Evolutionary conservation across 2,797 vertebrate species (phyloP), one percentile per base, ranked within the genome.

Genomic region (Tinamus major): DNA sequence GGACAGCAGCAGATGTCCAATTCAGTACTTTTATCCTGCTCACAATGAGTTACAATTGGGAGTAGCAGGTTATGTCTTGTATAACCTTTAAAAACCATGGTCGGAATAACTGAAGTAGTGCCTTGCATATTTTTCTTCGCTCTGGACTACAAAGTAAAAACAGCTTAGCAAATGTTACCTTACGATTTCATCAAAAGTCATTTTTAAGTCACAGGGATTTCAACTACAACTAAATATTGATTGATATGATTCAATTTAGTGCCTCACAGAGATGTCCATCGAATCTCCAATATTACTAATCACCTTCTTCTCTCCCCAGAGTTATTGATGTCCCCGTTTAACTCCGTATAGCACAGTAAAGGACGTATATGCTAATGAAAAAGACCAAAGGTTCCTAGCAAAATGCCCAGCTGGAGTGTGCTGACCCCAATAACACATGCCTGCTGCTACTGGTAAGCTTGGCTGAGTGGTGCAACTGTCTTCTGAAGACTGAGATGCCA

Each of bases 191-290:
- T 79, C 9, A 61, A 48, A 93, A 58, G 4, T 61, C 35, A 77
- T 39, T 88, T 87, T 93, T 51, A 75, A 56, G 48, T 69, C 90
- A 77, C 90, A 79, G 26, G 82, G 35, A 37, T 85, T 62, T 85
- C 64, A 75, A 16, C 71, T 89, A 10, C 44, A 82, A 53, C 6
- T 24, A 67, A 56, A 74, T n/a, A 64, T n/a, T 79, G 31, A 65
- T 26, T 63, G 56, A 70, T 33, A 33, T 0, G 17, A 59, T 79
- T 89, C 5, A 1, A 58, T 81, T 68, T 64, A 92, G 29, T 63
- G 48, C 21, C 51, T 67, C 48, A 44, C 8, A 46, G 64, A 44
- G 51, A 51, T 67, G 78, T n/a, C 46, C 2, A 1, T 62, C 44
- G 59, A 79, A 70, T 56, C 51, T 14, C 71, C 86, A 37, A 11